Conservation (phyloP, 2,888 invertebrate species). For the Melieria omissa region DNA sequence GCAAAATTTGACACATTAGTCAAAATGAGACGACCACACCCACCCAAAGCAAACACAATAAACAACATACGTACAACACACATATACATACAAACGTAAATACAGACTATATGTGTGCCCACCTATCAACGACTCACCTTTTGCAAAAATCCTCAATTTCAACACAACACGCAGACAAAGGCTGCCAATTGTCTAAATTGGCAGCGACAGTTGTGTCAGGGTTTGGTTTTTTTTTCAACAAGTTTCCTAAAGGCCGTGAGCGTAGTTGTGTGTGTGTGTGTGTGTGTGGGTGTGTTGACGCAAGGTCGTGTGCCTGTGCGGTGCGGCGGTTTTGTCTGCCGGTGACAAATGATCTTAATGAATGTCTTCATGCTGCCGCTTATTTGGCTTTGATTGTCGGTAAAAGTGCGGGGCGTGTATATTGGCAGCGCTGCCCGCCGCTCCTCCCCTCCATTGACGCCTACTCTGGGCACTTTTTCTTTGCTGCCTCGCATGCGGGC, state of each 20-base stretch:
- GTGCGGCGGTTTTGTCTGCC: constrained; percentile 24
- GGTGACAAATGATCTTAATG: constrained; percentile 46
- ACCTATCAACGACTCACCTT: too few relatives aligned
- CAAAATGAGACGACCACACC: constrained; percentile 37
- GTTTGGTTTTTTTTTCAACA: not conserved
- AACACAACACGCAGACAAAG: not conserved
- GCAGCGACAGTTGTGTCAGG: not conserved
- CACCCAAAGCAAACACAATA: not conserved
- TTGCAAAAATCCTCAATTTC: too few relatives aligned
- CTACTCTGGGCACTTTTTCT: constrained; percentile 6
- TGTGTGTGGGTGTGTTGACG: too few relatives aligned
- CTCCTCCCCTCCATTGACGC: constrained; percentile 14
- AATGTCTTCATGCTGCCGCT: constrained; percentile 34
- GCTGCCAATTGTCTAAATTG: constrained; percentile 2
- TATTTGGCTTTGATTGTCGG: constrained; percentile 11
- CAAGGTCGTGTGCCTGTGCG: constrained; percentile 6
- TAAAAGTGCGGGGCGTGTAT: not conserved
- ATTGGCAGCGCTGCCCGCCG: too few relatives aligned
- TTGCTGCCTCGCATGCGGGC: not conserved
- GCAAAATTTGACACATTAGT: constrained; percentile 45
- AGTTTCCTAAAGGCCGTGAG: too few relatives aligned
- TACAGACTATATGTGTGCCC: not conserved
- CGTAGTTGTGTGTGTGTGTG: too few relatives aligned
- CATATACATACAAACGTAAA: constrained; percentile 7
- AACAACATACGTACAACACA: not conserved